Conservation (phyloP, 2,888 invertebrate genomes). For the Epiblema foenella region DNA sequence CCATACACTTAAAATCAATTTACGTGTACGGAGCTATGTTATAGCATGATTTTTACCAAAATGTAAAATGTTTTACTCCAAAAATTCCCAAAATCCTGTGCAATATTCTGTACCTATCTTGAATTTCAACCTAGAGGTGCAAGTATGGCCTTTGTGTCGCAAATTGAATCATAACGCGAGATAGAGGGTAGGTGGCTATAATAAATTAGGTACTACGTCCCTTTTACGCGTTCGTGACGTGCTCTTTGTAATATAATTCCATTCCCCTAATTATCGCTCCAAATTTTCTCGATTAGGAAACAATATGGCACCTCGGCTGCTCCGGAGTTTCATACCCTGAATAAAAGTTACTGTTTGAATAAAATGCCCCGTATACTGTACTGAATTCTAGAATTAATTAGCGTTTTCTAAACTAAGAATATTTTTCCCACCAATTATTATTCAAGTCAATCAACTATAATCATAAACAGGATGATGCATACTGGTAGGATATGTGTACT, state of each 20-base stretch:
- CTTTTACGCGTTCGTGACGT: slow-evolving; percentile 55
- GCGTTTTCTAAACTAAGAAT: background rate
- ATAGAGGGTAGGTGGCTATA: slow-evolving; percentile 65
- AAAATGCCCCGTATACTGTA: slow-evolving; percentile 1
- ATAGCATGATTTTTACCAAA: background rate
- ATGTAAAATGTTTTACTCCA: background rate
- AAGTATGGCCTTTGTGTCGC: slow-evolving; percentile 58
- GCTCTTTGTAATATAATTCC: slow-evolving; percentile 64
- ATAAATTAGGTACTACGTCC: slow-evolving; percentile 65
- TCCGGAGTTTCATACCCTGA: slow-evolving; percentile 22
- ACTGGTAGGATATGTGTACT: no score
- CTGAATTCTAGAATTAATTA: background rate
- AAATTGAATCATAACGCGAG: slow-evolving; percentile 70
- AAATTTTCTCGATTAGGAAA: slow-evolving; percentile 56
- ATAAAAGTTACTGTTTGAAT: slow-evolving; percentile 32
- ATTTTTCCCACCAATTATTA: background rate
- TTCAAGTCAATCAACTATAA: background rate
- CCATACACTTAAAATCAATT: background rate
- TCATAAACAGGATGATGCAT: no score
- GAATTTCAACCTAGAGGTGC: slow-evolving; percentile 35
- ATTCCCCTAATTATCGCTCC: slow-evolving; percentile 62
- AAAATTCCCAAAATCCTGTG: slow-evolving; percentile 15
- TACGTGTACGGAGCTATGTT: background rate
- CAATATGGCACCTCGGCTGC: slow-evolving; percentile 52
- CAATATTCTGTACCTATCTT: slow-evolving; percentile 2